Evolutionary conservation across 2,113 vertebrate genomes (phyloP).

Genomic region (Dasyurus viverrinus): DNA sequence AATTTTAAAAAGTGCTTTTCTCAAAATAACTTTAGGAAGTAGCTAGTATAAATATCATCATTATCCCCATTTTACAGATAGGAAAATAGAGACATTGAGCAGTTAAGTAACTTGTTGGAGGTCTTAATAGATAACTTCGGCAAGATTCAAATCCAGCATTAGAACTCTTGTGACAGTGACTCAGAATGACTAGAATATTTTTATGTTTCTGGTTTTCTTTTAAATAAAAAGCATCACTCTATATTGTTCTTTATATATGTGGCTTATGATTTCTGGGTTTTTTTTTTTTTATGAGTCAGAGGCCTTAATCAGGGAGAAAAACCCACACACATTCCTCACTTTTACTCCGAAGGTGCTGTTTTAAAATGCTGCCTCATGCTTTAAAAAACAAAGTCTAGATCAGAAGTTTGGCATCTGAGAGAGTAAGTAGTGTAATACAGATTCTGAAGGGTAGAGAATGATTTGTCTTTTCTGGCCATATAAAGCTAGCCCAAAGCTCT

Average conservation of each 20-base stretch:
- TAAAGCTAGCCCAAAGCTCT: background rate
- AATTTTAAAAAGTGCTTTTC: background rate
- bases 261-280: background rate
- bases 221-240: background rate
- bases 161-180: background rate
- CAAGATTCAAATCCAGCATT: background rate
- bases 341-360: background rate
- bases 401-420: background rate
- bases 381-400: background rate
- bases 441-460: background rate
- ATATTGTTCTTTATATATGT: background rate
- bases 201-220: conserved; percentile 2
- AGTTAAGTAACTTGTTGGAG: background rate
- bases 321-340: background rate
- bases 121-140: background rate
- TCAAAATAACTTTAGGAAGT: background rate
- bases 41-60: background rate
- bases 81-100: background rate
- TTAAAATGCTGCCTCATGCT: background rate
- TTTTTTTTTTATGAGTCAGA: background rate
- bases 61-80: background rate
- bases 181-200: conserved; percentile 18
- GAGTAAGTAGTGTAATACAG: background rate
- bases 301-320: background rate
- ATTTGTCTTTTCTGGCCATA: too few relatives aligned